Evolutionary conservation across 2,113 vertebrate species (phyloP), one percentile per base, ranked within the genome.

Genomic region (Cyanistes caeruleus): DNA sequence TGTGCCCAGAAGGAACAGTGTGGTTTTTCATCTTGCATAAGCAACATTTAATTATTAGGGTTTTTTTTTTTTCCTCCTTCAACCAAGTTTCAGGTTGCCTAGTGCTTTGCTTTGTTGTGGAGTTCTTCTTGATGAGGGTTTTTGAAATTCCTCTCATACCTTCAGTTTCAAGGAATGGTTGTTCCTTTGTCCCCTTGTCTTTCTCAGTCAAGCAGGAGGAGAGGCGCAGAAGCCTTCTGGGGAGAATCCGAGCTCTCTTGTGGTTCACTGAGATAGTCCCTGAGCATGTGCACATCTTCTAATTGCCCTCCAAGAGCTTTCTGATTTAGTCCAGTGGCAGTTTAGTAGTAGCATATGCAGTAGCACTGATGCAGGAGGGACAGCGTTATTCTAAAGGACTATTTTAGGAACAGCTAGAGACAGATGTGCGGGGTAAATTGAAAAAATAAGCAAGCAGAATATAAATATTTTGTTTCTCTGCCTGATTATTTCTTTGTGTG

Each of bases 381-480:
- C 53, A 53, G 12, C 4, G 1, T 55, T 92, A 21, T 35, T 90
- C 60, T 69, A 48, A 84, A 78, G 37, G 10, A 44, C 43, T 92
- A 33, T 63, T 90, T 84, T 75, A 86, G 76, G 64, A 92, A 43
- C 60, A 86, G 60, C 56, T 81, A 95, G 72, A 93, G 89, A 81
- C 83, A 95, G 76, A 92, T 90, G 53, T 91, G 62, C 46, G 41
- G 70, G 5, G 51, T 93, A 93, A 79, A 76, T 84, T 76, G 84
- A 59, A 90, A 82, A 89, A 89, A 76, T 43, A 94, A 94, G 75
- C 79, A 74, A 94, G 62, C 44, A 78, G 56, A 93, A 49, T 44
- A 95, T 81, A 88, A 93, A 95, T 96, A 93, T 90, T 95, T 93
- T 95, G 83, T 81, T 97, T 96, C 44, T 94, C 33, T 1, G 64